phyloP scores from a whole-genome alignment of 2,797 vertebrate species.

The Clarias platycephalus region DNA sequence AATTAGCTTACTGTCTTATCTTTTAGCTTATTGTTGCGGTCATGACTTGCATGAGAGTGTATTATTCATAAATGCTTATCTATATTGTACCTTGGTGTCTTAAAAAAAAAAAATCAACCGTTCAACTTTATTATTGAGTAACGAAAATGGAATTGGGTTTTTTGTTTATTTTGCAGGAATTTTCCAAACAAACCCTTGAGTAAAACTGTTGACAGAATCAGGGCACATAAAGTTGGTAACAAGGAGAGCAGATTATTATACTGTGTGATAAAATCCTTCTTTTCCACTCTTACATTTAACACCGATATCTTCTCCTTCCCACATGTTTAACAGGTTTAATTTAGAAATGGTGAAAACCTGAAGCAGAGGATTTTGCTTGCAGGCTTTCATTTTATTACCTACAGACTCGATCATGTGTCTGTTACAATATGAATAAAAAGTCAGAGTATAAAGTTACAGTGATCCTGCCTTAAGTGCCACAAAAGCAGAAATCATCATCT shows the following conservation, averaged over 20 bases:
- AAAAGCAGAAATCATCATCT: constrained; percentile 22
- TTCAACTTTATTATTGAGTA: constrained; percentile 26
- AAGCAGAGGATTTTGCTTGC: not conserved
- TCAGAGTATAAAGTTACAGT: not conserved
- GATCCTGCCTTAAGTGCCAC: not conserved
- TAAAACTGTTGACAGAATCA: constrained; percentile 33
- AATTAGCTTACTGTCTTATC: not conserved
- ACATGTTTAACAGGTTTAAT: not conserved
- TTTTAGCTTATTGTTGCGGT: not conserved
- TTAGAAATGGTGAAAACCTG: not conserved
- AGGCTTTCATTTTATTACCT: constrained; percentile 1
- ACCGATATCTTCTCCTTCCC: not conserved
- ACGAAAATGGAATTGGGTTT: not conserved
- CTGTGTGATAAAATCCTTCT: not conserved
- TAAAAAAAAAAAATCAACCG: not conserved
- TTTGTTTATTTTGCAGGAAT: constrained; percentile 34
- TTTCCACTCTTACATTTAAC: no score
- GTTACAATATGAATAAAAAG: not conserved
- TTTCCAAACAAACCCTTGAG: constrained; percentile 33
- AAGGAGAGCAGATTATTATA: not conserved
- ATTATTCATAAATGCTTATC: not conserved
- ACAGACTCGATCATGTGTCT: not conserved
- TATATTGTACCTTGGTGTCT: not conserved
- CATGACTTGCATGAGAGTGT: not conserved
- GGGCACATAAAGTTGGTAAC: no score